Conservation (phyloP, 2,113 vertebrate genomes). For the Menidia beryllina region DNA sequence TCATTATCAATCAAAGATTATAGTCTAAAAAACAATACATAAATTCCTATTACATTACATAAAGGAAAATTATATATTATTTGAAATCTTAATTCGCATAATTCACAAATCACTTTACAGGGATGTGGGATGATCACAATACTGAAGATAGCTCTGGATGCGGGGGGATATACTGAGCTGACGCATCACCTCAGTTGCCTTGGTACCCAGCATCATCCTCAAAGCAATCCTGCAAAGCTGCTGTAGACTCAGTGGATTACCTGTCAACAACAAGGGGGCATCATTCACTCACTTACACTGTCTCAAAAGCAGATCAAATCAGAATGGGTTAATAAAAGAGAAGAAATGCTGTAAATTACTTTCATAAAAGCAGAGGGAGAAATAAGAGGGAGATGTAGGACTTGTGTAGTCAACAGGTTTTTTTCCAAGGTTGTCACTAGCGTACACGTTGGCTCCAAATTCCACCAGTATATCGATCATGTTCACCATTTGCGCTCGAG, state of each 20-base stretch:
- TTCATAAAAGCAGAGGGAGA: constrained; percentile 85
- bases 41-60: too few species aligned
- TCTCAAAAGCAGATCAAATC: background rate
- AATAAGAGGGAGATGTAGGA: constrained; percentile 76
- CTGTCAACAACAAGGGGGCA: constrained; percentile 62
- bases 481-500: constrained; percentile 82
- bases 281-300: background rate
- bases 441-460: constrained; percentile 88
- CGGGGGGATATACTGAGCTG: constrained; percentile 82
- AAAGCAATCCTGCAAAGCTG: constrained; percentile 89
- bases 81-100: background rate
- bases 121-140: constrained; percentile 46
- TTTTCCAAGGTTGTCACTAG: constrained; percentile 85
- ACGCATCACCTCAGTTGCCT: constrained; percentile 79
- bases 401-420: constrained; percentile 86
- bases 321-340: background rate
- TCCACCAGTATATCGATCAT: constrained; percentile 89
- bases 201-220: constrained; percentile 79
- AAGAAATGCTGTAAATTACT: constrained; percentile 72
- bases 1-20: background rate
- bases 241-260: constrained; percentile 86
- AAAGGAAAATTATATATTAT: background rate
- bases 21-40: background rate
- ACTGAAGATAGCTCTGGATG: constrained; percentile 85
- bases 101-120: background rate